Conservation (phyloP, 2,113 vertebrate genomes). For the Aphelocoma coerulescens region DNA sequence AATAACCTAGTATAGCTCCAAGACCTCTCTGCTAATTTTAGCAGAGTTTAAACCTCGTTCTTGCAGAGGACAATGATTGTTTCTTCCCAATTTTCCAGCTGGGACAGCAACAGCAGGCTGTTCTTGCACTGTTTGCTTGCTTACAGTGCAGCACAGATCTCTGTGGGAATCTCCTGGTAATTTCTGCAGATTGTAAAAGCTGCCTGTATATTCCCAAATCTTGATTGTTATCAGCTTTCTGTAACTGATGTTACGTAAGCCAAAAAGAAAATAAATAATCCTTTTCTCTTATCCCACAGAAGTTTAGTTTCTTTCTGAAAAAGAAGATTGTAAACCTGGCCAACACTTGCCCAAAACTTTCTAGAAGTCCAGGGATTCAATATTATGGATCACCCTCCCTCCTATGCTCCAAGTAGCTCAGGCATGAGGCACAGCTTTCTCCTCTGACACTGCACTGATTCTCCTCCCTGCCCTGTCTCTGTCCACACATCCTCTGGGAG, state of each 20-base stretch:
- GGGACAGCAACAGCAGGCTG: not conserved
- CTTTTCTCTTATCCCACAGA: not conserved
- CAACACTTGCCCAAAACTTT: not conserved
- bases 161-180: not conserved
- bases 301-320: not conserved
- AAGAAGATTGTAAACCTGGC: not conserved
- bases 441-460: not conserved
- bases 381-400: not conserved
- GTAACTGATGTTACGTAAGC: not conserved
- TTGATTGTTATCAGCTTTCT: not conserved
- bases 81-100: not conserved
- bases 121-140: not conserved
- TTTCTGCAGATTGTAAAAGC: not conserved
- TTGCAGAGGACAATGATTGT: rapidly evolving
- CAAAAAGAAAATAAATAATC: not conserved
- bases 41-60: not conserved
- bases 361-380: not conserved
- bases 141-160: not conserved
- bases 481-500: rapidly evolving
- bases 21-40: not conserved
- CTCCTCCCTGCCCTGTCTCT: no score
- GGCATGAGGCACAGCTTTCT: not conserved
- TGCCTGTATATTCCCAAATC: not conserved
- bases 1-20: not conserved
- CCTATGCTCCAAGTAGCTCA: not conserved